Conservation (phyloP, 2,888 invertebrate species). For the Therioaphis trifolii region DNA sequence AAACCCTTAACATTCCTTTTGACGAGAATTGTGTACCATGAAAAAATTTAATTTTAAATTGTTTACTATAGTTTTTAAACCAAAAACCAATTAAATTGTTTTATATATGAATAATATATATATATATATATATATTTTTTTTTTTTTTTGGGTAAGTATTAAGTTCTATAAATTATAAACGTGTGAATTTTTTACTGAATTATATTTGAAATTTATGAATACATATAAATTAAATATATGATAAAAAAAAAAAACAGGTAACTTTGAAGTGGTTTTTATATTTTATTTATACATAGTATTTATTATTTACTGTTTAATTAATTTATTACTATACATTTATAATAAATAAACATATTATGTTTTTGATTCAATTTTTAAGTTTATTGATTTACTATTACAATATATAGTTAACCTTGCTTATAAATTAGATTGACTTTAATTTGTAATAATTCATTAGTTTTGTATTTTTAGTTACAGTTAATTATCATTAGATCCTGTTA, state of each 20-base stretch:
- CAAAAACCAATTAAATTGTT: background rate
- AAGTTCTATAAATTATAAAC: constrained; percentile 19
- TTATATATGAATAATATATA: constrained; percentile 30
- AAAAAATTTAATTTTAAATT: background rate
- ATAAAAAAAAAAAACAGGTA: background rate
- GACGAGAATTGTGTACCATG: background rate
- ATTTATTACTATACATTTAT: constrained; percentile 19
- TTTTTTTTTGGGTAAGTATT: constrained; percentile 15
- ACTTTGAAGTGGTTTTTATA: background rate
- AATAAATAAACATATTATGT: background rate
- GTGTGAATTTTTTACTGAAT: constrained; percentile 24
- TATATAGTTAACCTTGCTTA: background rate
- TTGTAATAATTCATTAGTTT: background rate
- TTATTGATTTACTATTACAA: background rate
- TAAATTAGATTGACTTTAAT: constrained; percentile 1
- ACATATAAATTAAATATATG: background rate
- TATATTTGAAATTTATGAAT: background rate
- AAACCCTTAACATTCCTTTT: constrained; percentile 1
- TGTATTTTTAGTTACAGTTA: background rate
- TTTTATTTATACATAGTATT: constrained; percentile 15
- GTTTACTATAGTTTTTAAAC: background rate
- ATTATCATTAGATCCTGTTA: background rate
- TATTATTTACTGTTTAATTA: constrained; percentile 18
- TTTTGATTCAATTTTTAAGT: background rate
- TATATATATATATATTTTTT: no score